These are phyloP conservation scores for Malurus leucopterus DNA, from an alignment of 2,797 vertebrate species.

Conservation along the genomic window DNA sequence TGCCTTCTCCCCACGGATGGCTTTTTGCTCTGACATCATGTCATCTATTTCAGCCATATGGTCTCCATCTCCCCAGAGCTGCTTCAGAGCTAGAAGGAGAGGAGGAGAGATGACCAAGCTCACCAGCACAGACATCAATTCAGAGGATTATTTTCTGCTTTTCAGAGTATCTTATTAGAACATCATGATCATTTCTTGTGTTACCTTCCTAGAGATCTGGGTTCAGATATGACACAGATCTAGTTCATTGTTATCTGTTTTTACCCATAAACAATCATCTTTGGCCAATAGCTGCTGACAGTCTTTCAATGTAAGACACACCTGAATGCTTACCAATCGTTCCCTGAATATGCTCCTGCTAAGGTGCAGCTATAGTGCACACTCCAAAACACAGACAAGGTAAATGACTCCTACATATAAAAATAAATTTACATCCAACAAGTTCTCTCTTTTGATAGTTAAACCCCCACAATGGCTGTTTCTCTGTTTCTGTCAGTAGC, in stretches of 20 bases:
- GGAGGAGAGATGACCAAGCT: background rate
- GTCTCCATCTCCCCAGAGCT: slow-evolving; percentile 76
- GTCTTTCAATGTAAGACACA: background rate
- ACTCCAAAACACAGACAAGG: background rate
- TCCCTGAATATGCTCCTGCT: background rate
- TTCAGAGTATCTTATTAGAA: background rate
- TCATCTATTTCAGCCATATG: slow-evolving; percentile 71
- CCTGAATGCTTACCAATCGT: background rate
- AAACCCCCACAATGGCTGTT: background rate
- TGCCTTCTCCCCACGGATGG: slow-evolving; percentile 42
- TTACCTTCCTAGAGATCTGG: background rate
- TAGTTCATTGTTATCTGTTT: background rate
- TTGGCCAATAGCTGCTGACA: background rate
- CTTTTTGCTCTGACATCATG: slow-evolving; percentile 75
- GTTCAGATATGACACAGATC: background rate
- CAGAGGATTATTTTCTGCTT: background rate
- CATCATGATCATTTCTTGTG: background rate
- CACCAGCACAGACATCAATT: background rate
- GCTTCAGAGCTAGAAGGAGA: slow-evolving; percentile 68
- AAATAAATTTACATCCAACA: background rate
- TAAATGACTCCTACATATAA: background rate
- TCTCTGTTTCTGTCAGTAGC: background rate
- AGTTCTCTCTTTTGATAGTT: background rate
- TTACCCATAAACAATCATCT: background rate
- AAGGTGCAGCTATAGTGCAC: background rate